Evolutionary conservation across 2,888 invertebrate genomes (phyloP), one percentile per base, ranked within the genome.

Genomic region (Cheilosia soror): DNA sequence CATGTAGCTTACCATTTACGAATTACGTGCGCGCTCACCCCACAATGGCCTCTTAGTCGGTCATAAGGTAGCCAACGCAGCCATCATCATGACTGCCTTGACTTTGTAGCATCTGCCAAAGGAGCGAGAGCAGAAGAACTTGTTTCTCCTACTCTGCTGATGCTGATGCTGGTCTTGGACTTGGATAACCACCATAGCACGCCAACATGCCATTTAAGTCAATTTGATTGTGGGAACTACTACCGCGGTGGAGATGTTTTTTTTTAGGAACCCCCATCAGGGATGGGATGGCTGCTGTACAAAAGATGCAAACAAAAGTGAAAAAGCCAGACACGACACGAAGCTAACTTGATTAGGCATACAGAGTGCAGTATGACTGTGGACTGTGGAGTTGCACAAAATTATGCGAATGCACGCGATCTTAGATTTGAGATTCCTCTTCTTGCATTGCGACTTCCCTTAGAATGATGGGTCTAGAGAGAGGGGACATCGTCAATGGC

Each of bases 371-470:
- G 44, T 40, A n/a, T 15, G 63, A 49, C n/a, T 47, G 20, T 25
- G 7, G 63, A 49, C n/a, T 47, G 20, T 25, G 20, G 11, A 51
- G 27, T 25, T 33, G 60, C 76, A 71, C 51, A 71, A 66, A 71
- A 80, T 73, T 82, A 77, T 82, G 77, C 55, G 66, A 77, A 33
- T 72, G 62, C 82, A 82, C 77, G 82, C 82, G 77, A 82, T 82
- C 62, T 62, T 57, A 53, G 40, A 44, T 60, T 62, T 76, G 15
- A 25, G 9, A 20, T n/a, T 5, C n/a, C 37, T n/a, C 44, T 0
- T 6, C 11, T 0, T 4, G 20, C 20, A 55, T 27, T 44, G 27
- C 11, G 49, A 4, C 40, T 51, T 20, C 20, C 44, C n/a, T 42
- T 20, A 62, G 69, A 37, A 81, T 71, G 72, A 77, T 82, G 31